These are phyloP conservation scores for Brachylomia viminalis DNA, from an alignment of 2,888 invertebrate genomes.

Conservation along the genomic window DNA sequence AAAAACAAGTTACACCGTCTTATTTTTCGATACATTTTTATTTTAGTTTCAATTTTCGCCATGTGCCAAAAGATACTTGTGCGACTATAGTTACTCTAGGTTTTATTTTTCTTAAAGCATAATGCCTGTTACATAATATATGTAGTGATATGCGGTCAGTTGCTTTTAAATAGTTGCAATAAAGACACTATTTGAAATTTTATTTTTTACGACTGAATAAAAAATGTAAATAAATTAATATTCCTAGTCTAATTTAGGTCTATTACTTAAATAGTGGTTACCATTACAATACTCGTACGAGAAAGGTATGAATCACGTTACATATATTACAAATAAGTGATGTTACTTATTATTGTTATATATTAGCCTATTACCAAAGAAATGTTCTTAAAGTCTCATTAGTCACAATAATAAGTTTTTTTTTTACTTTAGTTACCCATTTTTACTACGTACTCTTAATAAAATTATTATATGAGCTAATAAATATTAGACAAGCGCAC, in stretches of 20 bases:
- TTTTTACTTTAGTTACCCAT: constrained; percentile 16
- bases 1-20: neutral
- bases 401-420: constrained; percentile 27
- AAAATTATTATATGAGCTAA: constrained; percentile 17
- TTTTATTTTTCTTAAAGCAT: neutral
- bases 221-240: constrained; percentile 82
- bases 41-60: neutral
- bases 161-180: constrained; percentile 49
- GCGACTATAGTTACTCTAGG: neutral
- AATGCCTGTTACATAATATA: neutral
- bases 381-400: constrained; percentile 47
- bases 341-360: constrained; percentile 42
- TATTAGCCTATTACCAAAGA: constrained; percentile 64
- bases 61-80: neutral
- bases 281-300: constrained; percentile 59
- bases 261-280: constrained; percentile 75
- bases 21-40: neutral
- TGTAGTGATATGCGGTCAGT: constrained; percentile 47
- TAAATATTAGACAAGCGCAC: constrained; percentile 54
- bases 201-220: constrained; percentile 79
- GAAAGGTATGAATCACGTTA: constrained; percentile 38
- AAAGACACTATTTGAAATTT: constrained; percentile 61
- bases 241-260: constrained; percentile 76
- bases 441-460: constrained; percentile 25
- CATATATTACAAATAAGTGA: constrained; percentile 38